These are phyloP conservation scores for Spilogale gracilis DNA, from an alignment of 2,113 vertebrate species.

Conservation along the genomic window DNA sequence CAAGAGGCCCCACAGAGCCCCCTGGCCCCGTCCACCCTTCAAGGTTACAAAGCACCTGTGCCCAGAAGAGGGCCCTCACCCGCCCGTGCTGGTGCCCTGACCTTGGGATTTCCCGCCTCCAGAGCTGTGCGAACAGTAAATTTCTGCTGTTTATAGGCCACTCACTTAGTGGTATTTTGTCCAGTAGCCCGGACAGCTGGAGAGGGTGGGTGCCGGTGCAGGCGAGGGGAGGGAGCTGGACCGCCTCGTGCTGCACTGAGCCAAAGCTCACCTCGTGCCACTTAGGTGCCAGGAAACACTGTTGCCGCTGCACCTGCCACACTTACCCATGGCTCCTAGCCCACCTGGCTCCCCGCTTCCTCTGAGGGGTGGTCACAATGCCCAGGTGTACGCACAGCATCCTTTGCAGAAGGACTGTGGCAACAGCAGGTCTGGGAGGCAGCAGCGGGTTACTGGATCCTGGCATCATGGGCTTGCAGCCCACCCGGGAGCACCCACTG, in stretches of 20 bases:
- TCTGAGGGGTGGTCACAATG: not conserved
- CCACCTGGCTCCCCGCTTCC: not conserved
- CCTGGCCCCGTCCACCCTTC: not conserved
- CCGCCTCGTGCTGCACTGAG: accelerated
- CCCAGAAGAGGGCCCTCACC: not conserved
- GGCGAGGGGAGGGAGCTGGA: not conserved
- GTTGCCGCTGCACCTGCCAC: not conserved
- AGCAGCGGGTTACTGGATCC: accelerated
- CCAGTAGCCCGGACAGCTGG: not conserved
- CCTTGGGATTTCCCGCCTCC: not conserved
- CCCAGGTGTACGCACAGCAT: accelerated
- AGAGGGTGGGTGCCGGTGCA: not conserved
- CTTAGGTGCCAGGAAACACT: not conserved
- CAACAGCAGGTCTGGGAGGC: not conserved
- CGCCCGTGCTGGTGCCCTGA: not conserved
- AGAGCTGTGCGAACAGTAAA: not conserved
- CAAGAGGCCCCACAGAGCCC: not conserved
- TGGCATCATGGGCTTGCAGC: not conserved
- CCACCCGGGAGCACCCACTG: not conserved
- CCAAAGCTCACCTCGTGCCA: accelerated
- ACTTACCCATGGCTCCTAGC: accelerated
- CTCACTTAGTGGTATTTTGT: not conserved
- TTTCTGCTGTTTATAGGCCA: not conserved
- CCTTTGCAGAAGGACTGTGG: not conserved
- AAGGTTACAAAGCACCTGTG: not conserved